Evolutionary conservation across 2,888 invertebrate genomes (phyloP).

Genomic region (Pterostichus madidus): DNA sequence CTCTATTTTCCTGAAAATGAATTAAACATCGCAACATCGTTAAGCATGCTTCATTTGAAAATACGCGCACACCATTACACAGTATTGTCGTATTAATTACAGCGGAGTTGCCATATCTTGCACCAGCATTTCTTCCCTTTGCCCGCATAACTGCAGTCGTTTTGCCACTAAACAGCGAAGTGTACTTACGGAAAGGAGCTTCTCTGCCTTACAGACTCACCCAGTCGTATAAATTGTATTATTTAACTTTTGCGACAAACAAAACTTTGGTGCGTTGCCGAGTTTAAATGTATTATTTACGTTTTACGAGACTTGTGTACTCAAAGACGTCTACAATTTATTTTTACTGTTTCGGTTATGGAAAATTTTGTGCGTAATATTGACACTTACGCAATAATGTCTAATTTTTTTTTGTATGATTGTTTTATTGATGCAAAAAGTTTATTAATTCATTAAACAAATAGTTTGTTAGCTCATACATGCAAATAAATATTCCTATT

Average conservation of each 20-base stretch:
- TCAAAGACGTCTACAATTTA: slow-evolving; percentile 6
- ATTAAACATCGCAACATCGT: no score
- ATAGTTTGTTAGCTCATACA: no score
- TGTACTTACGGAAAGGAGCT: slow-evolving; percentile 47
- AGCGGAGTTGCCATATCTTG: slow-evolving; percentile 20
- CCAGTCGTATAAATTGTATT: slow-evolving; percentile 60
- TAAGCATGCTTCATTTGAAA: no score
- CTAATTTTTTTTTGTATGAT: background rate
- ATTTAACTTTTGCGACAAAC: slow-evolving; percentile 63
- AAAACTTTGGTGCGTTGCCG: slow-evolving; percentile 44
- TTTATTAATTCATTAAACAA: no score
- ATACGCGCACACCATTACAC: background rate
- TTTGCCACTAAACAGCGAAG: slow-evolving; percentile 44
- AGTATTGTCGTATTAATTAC: slow-evolving; percentile 1
- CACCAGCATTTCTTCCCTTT: background rate
- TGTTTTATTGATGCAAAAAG: no score
- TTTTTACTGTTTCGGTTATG: slow-evolving; percentile 8
- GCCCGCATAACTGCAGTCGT: slow-evolving; percentile 57
- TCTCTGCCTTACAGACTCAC: slow-evolving; percentile 34
- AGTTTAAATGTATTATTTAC: slow-evolving; percentile 63
- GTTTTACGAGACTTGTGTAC: slow-evolving; percentile 51
- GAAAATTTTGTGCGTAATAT: background rate
- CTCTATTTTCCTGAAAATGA: no score
- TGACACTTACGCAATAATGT: background rate
- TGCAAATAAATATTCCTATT: no score